Conservation (phyloP, 2,888 invertebrate genomes). For the Ormyrus pomaceus region DNA sequence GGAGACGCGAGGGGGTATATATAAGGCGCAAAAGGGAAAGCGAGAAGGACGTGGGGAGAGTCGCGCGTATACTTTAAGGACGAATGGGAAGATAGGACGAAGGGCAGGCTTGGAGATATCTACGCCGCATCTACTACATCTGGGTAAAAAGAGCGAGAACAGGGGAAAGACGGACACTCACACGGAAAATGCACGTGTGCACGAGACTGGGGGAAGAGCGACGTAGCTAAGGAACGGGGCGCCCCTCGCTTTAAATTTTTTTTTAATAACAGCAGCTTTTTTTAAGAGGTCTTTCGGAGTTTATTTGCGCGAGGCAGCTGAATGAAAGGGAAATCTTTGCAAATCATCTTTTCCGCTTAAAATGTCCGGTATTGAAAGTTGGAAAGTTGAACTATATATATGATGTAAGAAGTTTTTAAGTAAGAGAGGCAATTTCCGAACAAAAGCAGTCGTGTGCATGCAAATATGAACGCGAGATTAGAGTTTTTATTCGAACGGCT, state of each 20-base stretch:
- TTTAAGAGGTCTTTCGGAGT: background rate
- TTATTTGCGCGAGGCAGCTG: background rate
- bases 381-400: too few species aligned
- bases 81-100: background rate
- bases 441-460: too few species aligned
- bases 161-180: constrained; percentile 3
- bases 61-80: background rate
- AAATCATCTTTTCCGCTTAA: too few species aligned
- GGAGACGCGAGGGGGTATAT: too few species aligned
- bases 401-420: too few species aligned
- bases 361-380: too few species aligned
- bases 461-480: too few species aligned
- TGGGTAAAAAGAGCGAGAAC: background rate
- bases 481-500: too few species aligned
- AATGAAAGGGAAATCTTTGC: too few species aligned
- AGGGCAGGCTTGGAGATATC: background rate
- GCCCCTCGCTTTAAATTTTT: too few species aligned
- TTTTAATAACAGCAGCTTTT: too few species aligned
- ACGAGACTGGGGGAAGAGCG: background rate
- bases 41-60: background rate
- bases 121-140: background rate
- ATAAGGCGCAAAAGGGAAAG: background rate
- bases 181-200: background rate
- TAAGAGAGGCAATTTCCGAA: too few species aligned
- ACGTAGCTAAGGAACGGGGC: background rate